Evolutionary conservation across 2,888 invertebrate species (phyloP).

Genomic region (Catotricha subobsoleta): DNA sequence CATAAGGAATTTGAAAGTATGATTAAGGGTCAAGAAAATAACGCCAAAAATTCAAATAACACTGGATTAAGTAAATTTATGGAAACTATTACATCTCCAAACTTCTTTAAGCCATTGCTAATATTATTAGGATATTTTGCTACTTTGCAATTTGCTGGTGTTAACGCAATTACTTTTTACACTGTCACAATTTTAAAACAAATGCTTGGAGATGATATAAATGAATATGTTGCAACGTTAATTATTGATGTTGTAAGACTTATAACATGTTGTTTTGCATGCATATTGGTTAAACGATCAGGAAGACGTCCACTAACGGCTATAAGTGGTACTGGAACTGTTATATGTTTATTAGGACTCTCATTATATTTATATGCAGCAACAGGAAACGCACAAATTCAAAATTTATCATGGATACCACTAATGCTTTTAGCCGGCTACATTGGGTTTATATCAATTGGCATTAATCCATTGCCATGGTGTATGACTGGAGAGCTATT

Average conservation of each 20-base stretch:
- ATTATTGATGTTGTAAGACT: constrained; percentile 40
- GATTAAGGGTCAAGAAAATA: constrained; percentile 26
- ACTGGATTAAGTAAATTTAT: constrained; percentile 20
- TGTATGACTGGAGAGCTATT: constrained; percentile 49
- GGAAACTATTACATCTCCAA: constrained; percentile 29
- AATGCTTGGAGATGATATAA: constrained; percentile 34
- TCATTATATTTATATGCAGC: constrained; percentile 30
- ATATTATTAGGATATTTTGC: constrained; percentile 43
- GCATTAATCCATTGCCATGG: constrained; percentile 46
- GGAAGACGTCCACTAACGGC: constrained; percentile 38
- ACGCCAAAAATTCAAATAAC: constrained; percentile 17
- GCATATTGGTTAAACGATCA: constrained; percentile 35
- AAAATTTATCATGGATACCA: constrained; percentile 33
- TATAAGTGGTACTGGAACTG: constrained; percentile 38
- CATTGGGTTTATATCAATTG: constrained; percentile 40
- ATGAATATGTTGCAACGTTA: constrained; percentile 41
- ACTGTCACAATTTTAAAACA: constrained; percentile 41
- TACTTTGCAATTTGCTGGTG: constrained; percentile 43
- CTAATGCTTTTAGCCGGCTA: constrained; percentile 36
- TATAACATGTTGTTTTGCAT: constrained; percentile 37
- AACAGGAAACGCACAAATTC: constrained; percentile 19
- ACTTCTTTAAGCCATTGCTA: constrained; percentile 38
- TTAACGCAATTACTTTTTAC: constrained; percentile 46
- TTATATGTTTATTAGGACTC: constrained; percentile 35
- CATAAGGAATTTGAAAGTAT: constrained; percentile 33